These are phyloP conservation scores for Plebejus melissa DNA, from an alignment of 2,888 invertebrate genomes.

Conservation along the genomic window DNA sequence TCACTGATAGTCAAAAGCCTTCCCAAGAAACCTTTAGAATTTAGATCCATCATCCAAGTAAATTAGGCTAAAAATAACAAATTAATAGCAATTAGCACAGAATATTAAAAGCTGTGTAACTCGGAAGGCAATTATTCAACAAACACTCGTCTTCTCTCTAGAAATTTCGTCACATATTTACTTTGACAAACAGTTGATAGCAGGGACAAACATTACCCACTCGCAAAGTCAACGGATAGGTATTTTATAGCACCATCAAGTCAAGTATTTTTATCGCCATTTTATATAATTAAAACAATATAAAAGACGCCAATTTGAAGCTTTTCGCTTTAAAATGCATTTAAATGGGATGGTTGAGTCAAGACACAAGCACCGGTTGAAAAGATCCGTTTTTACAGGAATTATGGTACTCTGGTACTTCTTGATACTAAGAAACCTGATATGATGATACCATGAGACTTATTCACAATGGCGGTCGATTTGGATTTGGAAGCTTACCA, in stretches of 20 bases:
- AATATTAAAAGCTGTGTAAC: background rate
- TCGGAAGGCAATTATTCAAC: conserved; percentile 7
- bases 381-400: background rate
- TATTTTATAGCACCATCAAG: conserved; percentile 11
- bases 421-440: background rate
- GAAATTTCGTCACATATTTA: conserved; percentile 30
- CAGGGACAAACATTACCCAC: conserved; percentile 17
- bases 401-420: background rate
- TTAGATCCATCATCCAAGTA: no score
- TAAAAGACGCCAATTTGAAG: background rate
- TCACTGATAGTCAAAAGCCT: background rate
- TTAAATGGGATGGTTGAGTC: background rate
- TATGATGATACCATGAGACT: no score
- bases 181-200: conserved; percentile 30
- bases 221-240: conserved; percentile 21
- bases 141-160: background rate
- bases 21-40: no score
- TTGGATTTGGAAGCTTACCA: no score
- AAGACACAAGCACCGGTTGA: background rate
- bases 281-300: conserved; percentile 1
- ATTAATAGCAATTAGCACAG: no score
- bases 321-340: background rate
- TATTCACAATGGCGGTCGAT: no score
- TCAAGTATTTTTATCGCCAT: background rate
- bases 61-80: no score